phyloP scores from a whole-genome alignment of 2,113 vertebrate genomes.

The Scomber japonicus region DNA sequence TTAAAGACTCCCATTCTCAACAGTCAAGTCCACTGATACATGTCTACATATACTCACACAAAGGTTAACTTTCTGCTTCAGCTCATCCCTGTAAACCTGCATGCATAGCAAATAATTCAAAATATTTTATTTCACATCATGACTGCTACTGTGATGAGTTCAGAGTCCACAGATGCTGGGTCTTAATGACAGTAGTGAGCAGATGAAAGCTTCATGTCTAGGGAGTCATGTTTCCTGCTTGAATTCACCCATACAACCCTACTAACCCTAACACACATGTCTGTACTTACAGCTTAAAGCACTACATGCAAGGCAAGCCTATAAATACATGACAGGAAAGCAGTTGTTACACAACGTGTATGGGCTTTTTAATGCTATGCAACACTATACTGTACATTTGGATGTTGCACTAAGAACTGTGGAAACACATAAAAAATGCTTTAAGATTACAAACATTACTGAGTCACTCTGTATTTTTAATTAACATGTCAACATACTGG shows the following conservation, averaged over 20 bases:
- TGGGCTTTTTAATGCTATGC: no score
- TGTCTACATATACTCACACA: constrained; percentile 1
- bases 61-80: neutral
- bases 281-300: constrained; percentile 9
- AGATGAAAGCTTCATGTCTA: neutral
- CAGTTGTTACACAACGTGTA: neutral
- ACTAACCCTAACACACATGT: neutral
- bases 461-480: no score
- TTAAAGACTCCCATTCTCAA: constrained; percentile 20
- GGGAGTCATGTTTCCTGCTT: constrained; percentile 30
- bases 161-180: neutral
- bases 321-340: neutral
- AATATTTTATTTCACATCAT: neutral
- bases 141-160: neutral
- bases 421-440: no score
- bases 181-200: neutral
- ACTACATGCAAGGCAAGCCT: neutral
- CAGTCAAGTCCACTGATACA: neutral
- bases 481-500: no score
- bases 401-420: no score
- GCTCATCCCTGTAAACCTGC: neutral
- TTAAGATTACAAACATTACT: no score
- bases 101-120: neutral
- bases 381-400: no score
- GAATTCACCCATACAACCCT: constrained; percentile 11